Conservation (phyloP, 2,888 invertebrate species). For the Brachypalpus laphriformis region DNA sequence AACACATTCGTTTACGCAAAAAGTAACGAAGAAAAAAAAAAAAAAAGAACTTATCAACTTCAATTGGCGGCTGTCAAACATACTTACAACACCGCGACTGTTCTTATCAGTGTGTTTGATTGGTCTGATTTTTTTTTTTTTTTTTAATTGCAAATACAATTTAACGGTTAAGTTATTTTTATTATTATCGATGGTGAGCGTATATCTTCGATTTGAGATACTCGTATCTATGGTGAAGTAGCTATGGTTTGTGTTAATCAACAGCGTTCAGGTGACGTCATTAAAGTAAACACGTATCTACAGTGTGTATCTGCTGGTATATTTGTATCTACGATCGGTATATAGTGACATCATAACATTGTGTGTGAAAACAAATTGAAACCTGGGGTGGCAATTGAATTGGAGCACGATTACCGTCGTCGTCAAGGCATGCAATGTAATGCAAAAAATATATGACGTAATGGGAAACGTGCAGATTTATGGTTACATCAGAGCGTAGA, state of each 20-base stretch:
- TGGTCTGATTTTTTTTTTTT: slow-evolving; percentile 11
- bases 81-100: slow-evolving; percentile 26
- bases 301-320: background rate
- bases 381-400: slow-evolving; percentile 37
- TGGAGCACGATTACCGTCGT: slow-evolving; percentile 43
- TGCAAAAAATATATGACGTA: slow-evolving; percentile 44
- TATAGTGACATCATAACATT: slow-evolving; percentile 33
- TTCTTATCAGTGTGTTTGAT: slow-evolving; percentile 53
- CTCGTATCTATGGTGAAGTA: background rate
- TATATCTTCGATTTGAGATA: background rate
- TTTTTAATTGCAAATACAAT: background rate
- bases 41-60: slow-evolving; percentile 39
- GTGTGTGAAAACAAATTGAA: slow-evolving; percentile 1
- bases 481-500: slow-evolving; percentile 58
- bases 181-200: background rate
- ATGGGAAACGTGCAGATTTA: slow-evolving; percentile 43
- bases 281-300: slow-evolving; percentile 1
- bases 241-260: background rate
- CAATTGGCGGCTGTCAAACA: slow-evolving; percentile 36
- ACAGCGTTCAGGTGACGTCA: slow-evolving; percentile 51
- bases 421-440: slow-evolving; percentile 28
- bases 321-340: slow-evolving; percentile 6
- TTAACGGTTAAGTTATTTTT: background rate
- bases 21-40: slow-evolving; percentile 1
- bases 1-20: slow-evolving; percentile 36